These are phyloP conservation scores for Nemopilema nomurai DNA, from an alignment of 30 jellyfish, hydroid and myxozoan genomes.

Conservation along the genomic window DNA sequence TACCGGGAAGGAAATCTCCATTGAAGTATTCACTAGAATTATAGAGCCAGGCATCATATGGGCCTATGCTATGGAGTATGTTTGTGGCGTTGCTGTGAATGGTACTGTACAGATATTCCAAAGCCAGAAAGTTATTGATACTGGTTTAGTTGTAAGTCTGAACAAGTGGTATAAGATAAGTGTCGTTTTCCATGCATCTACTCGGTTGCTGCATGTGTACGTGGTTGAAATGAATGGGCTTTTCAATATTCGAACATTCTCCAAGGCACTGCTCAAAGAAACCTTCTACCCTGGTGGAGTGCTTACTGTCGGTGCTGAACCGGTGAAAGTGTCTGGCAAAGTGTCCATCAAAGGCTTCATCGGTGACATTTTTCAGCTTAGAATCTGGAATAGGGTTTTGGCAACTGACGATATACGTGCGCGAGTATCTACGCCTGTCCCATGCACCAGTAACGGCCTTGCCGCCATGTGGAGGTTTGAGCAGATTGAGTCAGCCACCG, in stretches of 20 bases:
- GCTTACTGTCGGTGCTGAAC: constrained; percentile 19
- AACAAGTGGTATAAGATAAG: constrained; percentile 43
- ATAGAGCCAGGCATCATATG: constrained; percentile 40
- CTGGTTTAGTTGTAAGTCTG: constrained; percentile 22
- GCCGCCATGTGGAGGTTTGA: constrained; percentile 67
- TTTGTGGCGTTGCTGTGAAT: constrained; percentile 30
- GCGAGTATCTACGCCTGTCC: constrained; percentile 11
- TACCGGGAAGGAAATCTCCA: constrained; percentile 4
- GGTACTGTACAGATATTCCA: constrained; percentile 31
- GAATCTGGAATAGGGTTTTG: constrained; percentile 46
- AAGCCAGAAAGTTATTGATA: constrained; percentile 21
- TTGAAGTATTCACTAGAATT: constrained; percentile 31
- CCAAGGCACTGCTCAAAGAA: constrained; percentile 9
- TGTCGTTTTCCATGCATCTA: constrained; percentile 24
- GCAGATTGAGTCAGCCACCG: constrained; percentile 7
- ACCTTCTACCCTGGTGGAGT: constrained; percentile 59
- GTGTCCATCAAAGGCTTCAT: constrained; percentile 10
- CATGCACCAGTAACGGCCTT: constrained; percentile 44
- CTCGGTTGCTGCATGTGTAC: constrained; percentile 13
- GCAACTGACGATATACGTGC: constrained; percentile 48
- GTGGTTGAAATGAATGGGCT: constrained; percentile 52
- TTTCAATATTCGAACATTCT: constrained; percentile 39
- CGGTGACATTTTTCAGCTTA: constrained; percentile 41
- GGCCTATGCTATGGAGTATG: constrained; percentile 21
- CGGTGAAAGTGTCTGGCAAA: constrained; percentile 21